phyloP scores from a whole-genome alignment of 2,888 invertebrate genomes.

The Drosophila trichaetosa region DNA sequence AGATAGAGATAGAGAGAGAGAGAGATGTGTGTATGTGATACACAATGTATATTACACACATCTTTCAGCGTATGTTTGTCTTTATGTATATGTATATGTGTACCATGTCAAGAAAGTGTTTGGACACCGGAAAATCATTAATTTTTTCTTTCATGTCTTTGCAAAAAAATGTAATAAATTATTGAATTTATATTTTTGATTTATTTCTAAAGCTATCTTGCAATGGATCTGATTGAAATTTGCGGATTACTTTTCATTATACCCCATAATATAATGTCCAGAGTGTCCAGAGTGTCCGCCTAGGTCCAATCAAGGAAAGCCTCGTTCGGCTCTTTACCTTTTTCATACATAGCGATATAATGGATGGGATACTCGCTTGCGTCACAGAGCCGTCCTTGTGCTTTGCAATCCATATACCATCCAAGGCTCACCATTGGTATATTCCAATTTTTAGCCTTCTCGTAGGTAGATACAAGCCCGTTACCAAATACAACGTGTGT shows the following conservation, averaged over 20 bases:
- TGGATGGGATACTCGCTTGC: constrained; percentile 82
- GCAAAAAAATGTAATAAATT: neutral
- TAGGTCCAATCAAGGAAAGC: constrained; percentile 22
- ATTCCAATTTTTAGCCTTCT: constrained; percentile 87
- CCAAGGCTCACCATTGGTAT: constrained; percentile 89
- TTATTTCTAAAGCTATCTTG: neutral
- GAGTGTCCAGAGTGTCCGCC: constrained; percentile 47
- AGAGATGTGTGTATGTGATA: neutral
- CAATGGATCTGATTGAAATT: too few relatives aligned
- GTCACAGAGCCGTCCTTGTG: constrained; percentile 79
- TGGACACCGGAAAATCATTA: neutral
- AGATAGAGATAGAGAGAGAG: too few relatives aligned
- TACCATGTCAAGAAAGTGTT: too few relatives aligned
- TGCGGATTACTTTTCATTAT: too few relatives aligned
- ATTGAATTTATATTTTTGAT: neutral
- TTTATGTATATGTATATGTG: too few relatives aligned
- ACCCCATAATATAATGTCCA: neutral
- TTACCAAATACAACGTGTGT: constrained; percentile 90
- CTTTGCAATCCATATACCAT: constrained; percentile 85
- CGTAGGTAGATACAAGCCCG: constrained; percentile 87
- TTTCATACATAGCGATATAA: constrained; percentile 59
- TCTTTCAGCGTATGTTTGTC: neutral
- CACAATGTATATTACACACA: neutral
- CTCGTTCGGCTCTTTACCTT: too few relatives aligned
- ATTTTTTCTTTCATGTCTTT: neutral